Base-by-base conservation (phyloP, 2,888 invertebrate genomes). In the Daptonema setosum region DNA sequence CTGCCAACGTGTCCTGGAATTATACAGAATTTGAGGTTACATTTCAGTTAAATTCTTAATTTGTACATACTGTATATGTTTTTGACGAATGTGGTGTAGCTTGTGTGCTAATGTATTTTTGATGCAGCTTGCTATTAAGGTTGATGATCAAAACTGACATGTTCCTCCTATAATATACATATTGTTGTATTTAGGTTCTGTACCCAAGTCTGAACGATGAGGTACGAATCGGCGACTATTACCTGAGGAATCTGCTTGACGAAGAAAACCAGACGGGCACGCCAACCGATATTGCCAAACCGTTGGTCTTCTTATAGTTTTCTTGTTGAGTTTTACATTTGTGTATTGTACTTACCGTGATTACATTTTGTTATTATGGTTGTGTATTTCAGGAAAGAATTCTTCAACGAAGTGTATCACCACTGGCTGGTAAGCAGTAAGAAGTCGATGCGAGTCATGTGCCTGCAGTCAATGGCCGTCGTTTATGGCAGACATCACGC, bases 361-460 rank as follows among this genome's bases (percentile, higher is more conserved):
- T 35, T 35, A 17, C 35, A 35, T 11, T 35, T 35, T 8, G 35
- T 35, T 35, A 35, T 35, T 17, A 11, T 8, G 35, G 8, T 17
- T 35, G 8, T 11, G 17, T 35, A 20, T 76, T 35, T 22, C 70
- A 87, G 86, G 53, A 81, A 83, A 67, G 90, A 91, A 72, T 88
- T 99, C 75, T 99, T 97, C 78, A 93, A 93, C 74, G 91, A 95
- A 70, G 78, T 99, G 22, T 99, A 99, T 72, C 93, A 97, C 70
- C 81, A 93, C 59, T 99, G 95, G 71, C 78, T 99, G 60, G 80
- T 95, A 59, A 86, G 90, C 0, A 72, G 76, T 2, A 87, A 90
- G 73, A 80, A 84, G 41, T 85, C 86, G 72, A 87, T 97, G 85
- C 90, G 90, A 70, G 90, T 91, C 69, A 84, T 90, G 80, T 97